A percentile compares a stretch with the other conserved stretches of the same genome.
Conservation (phyloP, 2,797 vertebrate species). For the Dicrostonyx torquatus region DNA sequence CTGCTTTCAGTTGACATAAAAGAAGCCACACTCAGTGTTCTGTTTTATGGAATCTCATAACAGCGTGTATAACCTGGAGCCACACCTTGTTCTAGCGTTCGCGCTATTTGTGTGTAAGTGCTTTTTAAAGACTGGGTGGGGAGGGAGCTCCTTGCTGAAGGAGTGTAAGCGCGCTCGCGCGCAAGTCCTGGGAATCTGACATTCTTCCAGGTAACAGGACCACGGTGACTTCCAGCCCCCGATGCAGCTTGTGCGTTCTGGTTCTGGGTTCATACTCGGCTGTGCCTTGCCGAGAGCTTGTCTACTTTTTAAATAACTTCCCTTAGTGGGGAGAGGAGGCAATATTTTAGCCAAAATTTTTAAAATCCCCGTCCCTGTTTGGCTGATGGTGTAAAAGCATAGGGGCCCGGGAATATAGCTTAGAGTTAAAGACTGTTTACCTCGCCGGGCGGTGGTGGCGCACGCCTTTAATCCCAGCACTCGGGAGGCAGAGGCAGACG, state of each 20-base stretch:
- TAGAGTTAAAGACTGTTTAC: neutral
- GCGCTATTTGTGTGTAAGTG: conserved; percentile 18
- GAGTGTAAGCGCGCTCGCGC: neutral
- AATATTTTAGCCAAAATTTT: neutral
- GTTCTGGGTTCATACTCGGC: neutral
- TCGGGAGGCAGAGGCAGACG: no score
- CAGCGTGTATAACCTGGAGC: neutral
- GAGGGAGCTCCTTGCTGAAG: conserved; percentile 3
- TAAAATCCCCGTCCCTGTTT: neutral
- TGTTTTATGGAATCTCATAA: conserved; percentile 16
- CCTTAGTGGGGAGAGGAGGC: neutral
- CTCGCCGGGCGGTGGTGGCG: no score
- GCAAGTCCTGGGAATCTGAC: neutral
- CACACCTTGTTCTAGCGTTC: neutral
- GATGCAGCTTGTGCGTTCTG: neutral
- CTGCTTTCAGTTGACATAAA: neutral
- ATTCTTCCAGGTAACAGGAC: neutral
- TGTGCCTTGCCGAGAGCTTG: neutral
- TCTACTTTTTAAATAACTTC: conserved; percentile 3
- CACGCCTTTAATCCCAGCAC: no score
- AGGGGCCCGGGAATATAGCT: neutral
- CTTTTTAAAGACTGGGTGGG: neutral
- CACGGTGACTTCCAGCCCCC: neutral
- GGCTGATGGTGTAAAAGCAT: neutral
- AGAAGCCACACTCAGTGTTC: neutral